Evolutionary conservation across 2,113 vertebrate genomes (phyloP).

Genomic region (Serranochromis macrocephalus): DNA sequence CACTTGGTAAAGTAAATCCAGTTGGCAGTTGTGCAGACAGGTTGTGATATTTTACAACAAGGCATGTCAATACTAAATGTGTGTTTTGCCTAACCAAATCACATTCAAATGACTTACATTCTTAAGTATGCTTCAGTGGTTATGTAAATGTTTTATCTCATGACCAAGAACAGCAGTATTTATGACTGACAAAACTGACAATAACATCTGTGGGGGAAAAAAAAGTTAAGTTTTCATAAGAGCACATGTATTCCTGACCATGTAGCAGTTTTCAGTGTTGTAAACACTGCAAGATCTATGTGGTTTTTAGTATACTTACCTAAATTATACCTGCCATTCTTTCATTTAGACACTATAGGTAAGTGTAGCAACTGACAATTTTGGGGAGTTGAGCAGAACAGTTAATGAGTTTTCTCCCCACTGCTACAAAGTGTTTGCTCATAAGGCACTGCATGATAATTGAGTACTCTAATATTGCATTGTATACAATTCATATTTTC

Average conservation of each 20-base stretch:
- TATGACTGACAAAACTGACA: background rate
- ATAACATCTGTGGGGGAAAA: fast-evolving
- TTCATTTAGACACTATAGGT: background rate
- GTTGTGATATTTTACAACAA: background rate
- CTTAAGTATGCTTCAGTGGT: background rate
- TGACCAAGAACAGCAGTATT: background rate
- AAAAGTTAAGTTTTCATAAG: background rate
- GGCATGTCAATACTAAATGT: background rate
- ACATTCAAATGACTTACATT: background rate
- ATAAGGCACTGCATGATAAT: background rate
- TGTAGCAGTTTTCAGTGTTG: background rate
- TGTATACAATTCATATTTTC: background rate
- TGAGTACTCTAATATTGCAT: background rate
- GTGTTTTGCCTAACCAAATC: background rate
- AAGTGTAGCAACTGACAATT: background rate
- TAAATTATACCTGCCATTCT: background rate
- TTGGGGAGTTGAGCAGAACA: background rate
- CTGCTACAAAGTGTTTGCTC: background rate
- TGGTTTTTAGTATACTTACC: background rate
- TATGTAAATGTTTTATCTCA: background rate
- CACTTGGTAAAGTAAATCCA: no score
- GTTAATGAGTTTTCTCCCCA: background rate
- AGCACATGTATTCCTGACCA: background rate
- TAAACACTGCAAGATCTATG: background rate
- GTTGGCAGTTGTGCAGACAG: no score